These are phyloP conservation scores for Danio albolineatus DNA, from an alignment of 2,797 vertebrate species.

Conservation along the genomic window DNA sequence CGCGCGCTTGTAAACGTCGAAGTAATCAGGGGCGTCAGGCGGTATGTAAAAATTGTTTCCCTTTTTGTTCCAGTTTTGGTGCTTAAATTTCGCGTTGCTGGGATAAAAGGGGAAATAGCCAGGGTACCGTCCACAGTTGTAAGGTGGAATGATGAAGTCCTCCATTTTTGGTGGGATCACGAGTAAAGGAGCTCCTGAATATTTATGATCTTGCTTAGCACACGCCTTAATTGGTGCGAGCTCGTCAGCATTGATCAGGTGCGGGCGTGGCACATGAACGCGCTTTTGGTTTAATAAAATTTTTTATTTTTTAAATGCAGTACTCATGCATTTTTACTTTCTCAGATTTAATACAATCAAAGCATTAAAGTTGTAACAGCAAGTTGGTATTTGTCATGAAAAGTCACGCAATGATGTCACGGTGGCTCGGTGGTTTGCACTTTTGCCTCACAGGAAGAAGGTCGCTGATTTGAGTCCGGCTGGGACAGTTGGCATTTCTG, in stretches of 20 bases:
- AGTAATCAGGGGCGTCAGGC: conserved; percentile 76
- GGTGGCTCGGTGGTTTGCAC: no score
- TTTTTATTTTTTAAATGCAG: no score
- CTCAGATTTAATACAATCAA: no score
- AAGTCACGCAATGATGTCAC: background rate
- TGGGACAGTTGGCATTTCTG: no score
- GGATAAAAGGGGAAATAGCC: conserved; percentile 65
- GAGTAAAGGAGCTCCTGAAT: background rate
- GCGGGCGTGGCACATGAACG: background rate
- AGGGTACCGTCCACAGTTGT: conserved; percentile 67
- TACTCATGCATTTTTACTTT: no score
- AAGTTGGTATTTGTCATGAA: background rate
- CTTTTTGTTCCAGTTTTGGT: conserved; percentile 78
- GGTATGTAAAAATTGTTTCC: conserved; percentile 68
- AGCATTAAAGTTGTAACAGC: background rate
- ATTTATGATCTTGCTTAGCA: conserved; percentile 26
- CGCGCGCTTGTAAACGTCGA: conserved; percentile 82
- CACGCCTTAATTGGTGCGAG: conserved; percentile 9
- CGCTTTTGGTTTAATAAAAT: no score
- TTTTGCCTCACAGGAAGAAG: no score
- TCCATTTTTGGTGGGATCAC: conserved; percentile 81
- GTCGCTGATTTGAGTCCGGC: no score
- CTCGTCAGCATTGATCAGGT: conserved; percentile 15
- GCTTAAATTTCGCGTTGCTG: conserved; percentile 62
- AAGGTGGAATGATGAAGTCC: conserved; percentile 74